Percentiles rank a stretch among this genome's conserved stretches.
These are phyloP conservation scores for Oceanodroma leucorhoa DNA, from an alignment of 2,797 vertebrate genomes.

Conservation along the genomic window DNA sequence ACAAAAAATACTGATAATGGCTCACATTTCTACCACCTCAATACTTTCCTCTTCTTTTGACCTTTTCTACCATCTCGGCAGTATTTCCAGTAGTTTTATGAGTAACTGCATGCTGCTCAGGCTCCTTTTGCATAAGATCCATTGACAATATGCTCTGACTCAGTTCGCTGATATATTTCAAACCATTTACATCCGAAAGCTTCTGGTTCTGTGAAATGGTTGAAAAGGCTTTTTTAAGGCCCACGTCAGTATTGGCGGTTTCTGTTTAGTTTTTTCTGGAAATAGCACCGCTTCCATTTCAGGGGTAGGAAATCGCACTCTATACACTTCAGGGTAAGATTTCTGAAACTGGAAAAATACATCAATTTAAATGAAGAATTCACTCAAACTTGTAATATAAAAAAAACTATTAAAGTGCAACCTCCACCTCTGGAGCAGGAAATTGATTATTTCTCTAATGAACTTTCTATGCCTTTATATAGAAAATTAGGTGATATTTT, in stretches of 20 bases:
- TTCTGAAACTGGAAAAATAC: constrained; percentile 87
- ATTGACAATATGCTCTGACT: background rate
- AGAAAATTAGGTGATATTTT: background rate
- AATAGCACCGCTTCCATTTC: constrained; percentile 87
- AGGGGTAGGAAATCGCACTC: constrained; percentile 87
- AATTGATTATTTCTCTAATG: background rate
- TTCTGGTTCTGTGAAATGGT: constrained; percentile 94
- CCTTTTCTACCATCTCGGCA: background rate
- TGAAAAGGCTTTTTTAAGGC: constrained; percentile 90
- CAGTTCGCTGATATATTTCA: background rate
- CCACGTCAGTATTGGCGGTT: constrained; percentile 83
- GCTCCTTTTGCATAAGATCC: background rate
- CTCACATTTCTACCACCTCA: constrained; percentile 12
- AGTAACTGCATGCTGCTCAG: background rate
- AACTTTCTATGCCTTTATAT: background rate
- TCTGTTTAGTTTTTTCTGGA: constrained; percentile 83
- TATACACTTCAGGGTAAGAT: constrained; percentile 91
- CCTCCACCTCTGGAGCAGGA: background rate
- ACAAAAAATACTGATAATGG: constrained; percentile 73
- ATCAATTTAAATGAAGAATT: background rate
- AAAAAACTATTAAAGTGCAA: background rate
- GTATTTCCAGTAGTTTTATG: background rate
- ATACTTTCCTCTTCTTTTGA: background rate
- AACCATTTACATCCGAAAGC: constrained; percentile 85
- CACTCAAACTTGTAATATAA: background rate